phyloP scores from a whole-genome alignment of 2,797 vertebrate genomes.

The Pterois miles region DNA sequence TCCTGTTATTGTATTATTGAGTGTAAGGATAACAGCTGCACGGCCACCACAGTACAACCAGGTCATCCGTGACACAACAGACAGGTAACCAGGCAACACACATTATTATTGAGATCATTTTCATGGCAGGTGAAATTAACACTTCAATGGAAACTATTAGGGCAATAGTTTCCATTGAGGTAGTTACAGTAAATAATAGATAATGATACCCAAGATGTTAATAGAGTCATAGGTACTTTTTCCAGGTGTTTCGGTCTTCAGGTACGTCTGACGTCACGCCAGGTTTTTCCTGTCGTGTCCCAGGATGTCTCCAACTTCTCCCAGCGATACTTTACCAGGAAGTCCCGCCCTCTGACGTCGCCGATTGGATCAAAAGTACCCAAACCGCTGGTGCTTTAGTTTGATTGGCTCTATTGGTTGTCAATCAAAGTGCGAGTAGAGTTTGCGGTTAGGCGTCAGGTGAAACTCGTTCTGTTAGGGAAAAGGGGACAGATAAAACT shows the following conservation, averaged over 20 bases:
- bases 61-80: neutral
- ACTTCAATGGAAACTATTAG: neutral
- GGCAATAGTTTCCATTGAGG: no score
- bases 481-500: constrained; percentile 47
- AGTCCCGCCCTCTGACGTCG: constrained; percentile 70
- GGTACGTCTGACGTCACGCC: constrained; percentile 72
- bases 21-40: neutral
- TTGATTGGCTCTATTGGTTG: constrained; percentile 59
- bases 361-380: constrained; percentile 62
- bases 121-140: neutral
- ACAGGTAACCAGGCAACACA: neutral
- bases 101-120: neutral
- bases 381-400: neutral
- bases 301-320: constrained; percentile 63
- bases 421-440: constrained; percentile 52
- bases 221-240: neutral
- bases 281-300: constrained; percentile 39
- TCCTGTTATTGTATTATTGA: no score
- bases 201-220: neutral
- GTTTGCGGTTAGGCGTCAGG: constrained; percentile 81
- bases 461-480: constrained; percentile 76
- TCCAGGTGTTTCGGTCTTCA: constrained; percentile 51
- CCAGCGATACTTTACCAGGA: constrained; percentile 62
- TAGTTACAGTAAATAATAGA: neutral
- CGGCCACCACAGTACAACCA: neutral